A percentile compares a stretch with the other conserved stretches of the same genome.
phyloP scores from a whole-genome alignment of 2,888 invertebrate species.

The Lordiphosa andalusiaca region DNA sequence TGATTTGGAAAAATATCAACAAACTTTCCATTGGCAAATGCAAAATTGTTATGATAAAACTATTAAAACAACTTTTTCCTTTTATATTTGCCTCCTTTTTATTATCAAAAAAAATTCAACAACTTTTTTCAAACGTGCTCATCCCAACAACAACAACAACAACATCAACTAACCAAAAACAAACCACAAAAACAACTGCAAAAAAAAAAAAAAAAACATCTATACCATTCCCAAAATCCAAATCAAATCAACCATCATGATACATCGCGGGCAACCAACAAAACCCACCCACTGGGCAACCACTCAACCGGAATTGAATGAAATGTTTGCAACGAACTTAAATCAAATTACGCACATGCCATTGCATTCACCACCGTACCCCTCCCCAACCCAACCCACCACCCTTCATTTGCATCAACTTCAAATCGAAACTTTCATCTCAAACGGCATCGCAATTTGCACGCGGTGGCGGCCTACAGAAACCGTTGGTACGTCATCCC shows the following conservation, averaged over 20 bases:
- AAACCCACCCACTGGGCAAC: conserved; percentile 12
- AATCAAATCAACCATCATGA: conserved; percentile 49
- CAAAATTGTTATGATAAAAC: conserved; percentile 67
- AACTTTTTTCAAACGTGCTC: conserved; percentile 68
- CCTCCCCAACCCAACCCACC: conserved; percentile 13
- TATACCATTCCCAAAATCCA: conserved; percentile 31
- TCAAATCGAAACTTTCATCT: conserved; percentile 69
- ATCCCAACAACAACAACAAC: conserved; percentile 37
- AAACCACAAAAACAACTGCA: conserved; percentile 45
- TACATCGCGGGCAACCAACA: conserved; percentile 34
- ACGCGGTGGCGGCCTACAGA: conserved; percentile 82
- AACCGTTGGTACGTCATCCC: conserved; percentile 92
- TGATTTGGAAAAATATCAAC: neutral
- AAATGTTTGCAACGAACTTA: conserved; percentile 61
- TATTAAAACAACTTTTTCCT: conserved; percentile 75
- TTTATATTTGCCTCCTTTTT: conserved; percentile 70
- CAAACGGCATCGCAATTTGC: conserved; percentile 72
- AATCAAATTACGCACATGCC: conserved; percentile 66
- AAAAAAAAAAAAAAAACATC: conserved; percentile 32
- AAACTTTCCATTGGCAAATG: conserved; percentile 48
- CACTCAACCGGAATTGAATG: conserved; percentile 55
- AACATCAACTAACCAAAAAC: conserved; percentile 43
- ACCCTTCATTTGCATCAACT: conserved; percentile 55
- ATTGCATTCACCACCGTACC: conserved; percentile 18
- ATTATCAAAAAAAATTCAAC: conserved; percentile 51